These are phyloP conservation scores for Sesamia nonagrioides DNA, from an alignment of 1,140 invertebrate genomes.

Conservation along the genomic window DNA sequence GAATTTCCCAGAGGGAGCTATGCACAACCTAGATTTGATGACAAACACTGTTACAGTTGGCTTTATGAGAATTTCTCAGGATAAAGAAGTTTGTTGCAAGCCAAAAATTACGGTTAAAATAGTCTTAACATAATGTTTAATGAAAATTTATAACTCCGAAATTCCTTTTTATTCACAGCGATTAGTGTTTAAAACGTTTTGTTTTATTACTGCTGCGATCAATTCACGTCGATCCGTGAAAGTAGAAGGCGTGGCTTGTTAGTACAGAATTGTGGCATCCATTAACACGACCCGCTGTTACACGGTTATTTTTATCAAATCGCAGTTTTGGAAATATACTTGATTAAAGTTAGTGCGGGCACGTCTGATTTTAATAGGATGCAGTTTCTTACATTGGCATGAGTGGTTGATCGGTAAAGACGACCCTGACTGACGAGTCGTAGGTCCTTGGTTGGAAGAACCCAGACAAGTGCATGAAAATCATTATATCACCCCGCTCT, in stretches of 20 bases:
- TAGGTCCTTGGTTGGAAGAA: too few species aligned
- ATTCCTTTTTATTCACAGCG: conserved; percentile 2
- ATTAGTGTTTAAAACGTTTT: conserved; percentile 22
- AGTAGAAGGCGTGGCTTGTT: conserved; percentile 20
- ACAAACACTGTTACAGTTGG: too few species aligned
- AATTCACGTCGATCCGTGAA: conserved; percentile 11
- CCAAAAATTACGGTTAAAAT: background rate
- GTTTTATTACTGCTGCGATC: conserved; percentile 13
- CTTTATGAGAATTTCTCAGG: too few species aligned
- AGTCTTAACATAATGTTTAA: background rate
- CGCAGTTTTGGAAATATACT: background rate
- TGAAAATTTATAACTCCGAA: background rate
- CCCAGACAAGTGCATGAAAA: too few species aligned
- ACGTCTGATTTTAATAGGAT: too few species aligned
- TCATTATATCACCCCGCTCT: too few species aligned
- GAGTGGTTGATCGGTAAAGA: too few species aligned
- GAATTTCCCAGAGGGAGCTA: background rate
- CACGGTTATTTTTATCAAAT: conserved; percentile 36
- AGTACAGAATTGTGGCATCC: conserved; percentile 15
- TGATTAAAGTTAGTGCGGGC: too few species aligned
- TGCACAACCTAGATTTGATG: background rate
- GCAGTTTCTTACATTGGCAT: too few species aligned
- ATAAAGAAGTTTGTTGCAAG: background rate
- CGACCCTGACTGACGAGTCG: too few species aligned
- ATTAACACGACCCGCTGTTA: conserved; percentile 20